phyloP scores from a whole-genome alignment of 1,140 invertebrate species.

The Dolichoris vasculosae region DNA sequence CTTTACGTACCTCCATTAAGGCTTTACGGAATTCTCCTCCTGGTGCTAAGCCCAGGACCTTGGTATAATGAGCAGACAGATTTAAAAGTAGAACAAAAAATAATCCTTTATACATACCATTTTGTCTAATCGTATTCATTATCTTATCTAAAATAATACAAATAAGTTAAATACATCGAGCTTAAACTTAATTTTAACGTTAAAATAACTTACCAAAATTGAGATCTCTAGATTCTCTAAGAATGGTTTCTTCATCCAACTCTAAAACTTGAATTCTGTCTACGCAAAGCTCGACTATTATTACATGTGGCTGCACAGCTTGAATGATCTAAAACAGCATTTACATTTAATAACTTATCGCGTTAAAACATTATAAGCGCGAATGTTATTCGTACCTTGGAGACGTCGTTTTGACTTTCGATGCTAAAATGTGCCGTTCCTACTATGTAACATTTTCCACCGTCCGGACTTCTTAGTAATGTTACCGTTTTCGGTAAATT shows the following conservation, averaged over 20 bases:
- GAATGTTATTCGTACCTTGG: constrained; percentile 77
- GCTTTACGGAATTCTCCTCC: constrained; percentile 97
- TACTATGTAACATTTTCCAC: constrained; percentile 93
- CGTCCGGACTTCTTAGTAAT: constrained; percentile 83
- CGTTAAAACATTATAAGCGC: not conserved
- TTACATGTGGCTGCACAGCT: constrained; percentile 91
- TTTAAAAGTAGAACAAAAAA: constrained; percentile 93
- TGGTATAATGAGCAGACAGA: constrained; percentile 94
- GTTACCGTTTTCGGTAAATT: constrained; percentile 90
- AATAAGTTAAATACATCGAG: not conserved
- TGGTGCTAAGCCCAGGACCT: constrained; percentile 96
- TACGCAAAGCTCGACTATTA: constrained; percentile 96
- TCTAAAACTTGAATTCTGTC: constrained; percentile 90
- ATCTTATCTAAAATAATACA: constrained; percentile 68
- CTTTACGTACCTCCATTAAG: constrained; percentile 82
- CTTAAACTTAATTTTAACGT: not conserved
- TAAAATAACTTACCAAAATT: constrained; percentile 81
- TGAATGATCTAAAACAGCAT: constrained; percentile 83
- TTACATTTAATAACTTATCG: not conserved
- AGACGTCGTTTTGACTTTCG: constrained; percentile 94
- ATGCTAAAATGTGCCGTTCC: constrained; percentile 97
- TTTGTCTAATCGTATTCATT: constrained; percentile 77
- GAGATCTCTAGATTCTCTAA: constrained; percentile 91
- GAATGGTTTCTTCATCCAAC: constrained; percentile 92
- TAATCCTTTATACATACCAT: constrained; percentile 89